Conservation (phyloP, 2,797 vertebrate species). For the Alcedo atthis region DNA sequence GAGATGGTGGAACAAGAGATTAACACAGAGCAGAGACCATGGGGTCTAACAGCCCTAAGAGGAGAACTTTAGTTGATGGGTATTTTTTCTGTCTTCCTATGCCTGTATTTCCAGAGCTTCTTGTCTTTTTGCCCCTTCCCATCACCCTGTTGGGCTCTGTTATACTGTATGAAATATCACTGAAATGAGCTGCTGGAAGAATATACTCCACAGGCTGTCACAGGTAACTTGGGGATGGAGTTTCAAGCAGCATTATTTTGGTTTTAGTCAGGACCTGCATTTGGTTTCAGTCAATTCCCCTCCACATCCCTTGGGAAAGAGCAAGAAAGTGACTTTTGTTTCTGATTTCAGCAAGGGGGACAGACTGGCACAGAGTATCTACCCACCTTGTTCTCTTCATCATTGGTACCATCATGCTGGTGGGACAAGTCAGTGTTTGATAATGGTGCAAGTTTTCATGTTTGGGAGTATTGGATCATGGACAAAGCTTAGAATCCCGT, state of each 20-base stretch:
- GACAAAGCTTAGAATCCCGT: not conserved
- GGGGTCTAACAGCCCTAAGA: not conserved
- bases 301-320: not conserved
- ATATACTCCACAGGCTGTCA: not conserved
- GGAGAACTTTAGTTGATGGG: not conserved
- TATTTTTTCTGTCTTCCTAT: not conserved
- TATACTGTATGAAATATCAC: not conserved
- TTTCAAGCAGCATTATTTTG: not conserved
- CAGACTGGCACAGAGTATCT: not conserved
- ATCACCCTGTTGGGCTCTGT: not conserved
- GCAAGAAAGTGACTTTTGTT: not conserved
- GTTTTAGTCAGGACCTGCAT: not conserved
- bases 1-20: not conserved
- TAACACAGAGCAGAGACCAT: rapidly evolving
- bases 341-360: not conserved
- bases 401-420: not conserved
- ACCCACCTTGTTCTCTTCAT: not conserved
- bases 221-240: not conserved
- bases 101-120: not conserved
- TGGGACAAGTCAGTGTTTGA: not conserved
- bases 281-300: not conserved
- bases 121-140: not conserved
- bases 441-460: not conserved
- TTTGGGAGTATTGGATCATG: not conserved
- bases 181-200: not conserved